These are phyloP conservation scores for Coregonus clupeaformis DNA, from an alignment of 2,113 vertebrate species.

Conservation along the genomic window DNA sequence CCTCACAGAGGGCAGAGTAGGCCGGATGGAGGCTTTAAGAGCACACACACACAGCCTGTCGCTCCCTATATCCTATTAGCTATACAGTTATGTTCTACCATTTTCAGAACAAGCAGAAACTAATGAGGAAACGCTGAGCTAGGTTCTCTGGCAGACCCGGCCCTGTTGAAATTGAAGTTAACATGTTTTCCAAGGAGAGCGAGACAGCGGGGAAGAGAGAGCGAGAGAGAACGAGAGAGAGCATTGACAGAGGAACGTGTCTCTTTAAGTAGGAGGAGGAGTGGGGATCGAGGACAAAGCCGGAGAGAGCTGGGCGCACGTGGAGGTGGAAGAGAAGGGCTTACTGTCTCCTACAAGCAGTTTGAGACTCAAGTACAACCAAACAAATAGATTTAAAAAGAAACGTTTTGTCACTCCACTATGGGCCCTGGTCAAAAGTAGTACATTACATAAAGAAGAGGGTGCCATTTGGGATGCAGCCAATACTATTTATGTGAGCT, in stretches of 20 bases:
- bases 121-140: conserved; percentile 79
- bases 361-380: not conserved
- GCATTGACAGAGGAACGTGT: conserved; percentile 31
- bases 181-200: conserved; percentile 17
- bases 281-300: conserved; percentile 29
- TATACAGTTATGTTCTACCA: conserved; percentile 65
- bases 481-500: not conserved
- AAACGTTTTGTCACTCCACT: too few species aligned
- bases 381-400: conserved; percentile 9
- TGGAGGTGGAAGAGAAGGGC: not conserved
- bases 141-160: conserved; percentile 50
- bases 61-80: too few species aligned
- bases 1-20: conserved; percentile 61
- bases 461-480: conserved; percentile 1
- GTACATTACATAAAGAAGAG: conserved; percentile 16
- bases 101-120: conserved; percentile 20
- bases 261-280: conserved; percentile 7
- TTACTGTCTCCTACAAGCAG: not conserved
- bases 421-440: too few species aligned
- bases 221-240: not conserved
- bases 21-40: not conserved
- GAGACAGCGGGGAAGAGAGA: conserved; percentile 15
- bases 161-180: conserved; percentile 35
- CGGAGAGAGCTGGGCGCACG: conserved; percentile 39
- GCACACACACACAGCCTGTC: not conserved